Evolutionary conservation across 2,113 vertebrate species (phyloP), one percentile per base, ranked within the genome.

Genomic region (Pipa parva): DNA sequence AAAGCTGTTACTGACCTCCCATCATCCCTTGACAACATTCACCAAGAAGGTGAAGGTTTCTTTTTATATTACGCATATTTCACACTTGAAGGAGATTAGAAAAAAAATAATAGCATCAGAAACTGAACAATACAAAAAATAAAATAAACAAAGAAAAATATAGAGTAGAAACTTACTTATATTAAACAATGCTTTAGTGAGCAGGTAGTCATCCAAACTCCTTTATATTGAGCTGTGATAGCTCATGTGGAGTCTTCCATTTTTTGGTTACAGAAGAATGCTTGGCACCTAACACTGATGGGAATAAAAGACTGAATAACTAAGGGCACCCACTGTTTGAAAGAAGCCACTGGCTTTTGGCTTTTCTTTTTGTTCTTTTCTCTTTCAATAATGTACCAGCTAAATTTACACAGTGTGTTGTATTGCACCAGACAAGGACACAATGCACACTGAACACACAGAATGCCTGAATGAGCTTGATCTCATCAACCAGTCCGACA

Each of bases 341-440:
- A 42, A 31, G n/a, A 56, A 9, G 18, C 24, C 11, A 18, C 63
- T 56, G 18, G 21, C 24, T 56, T 65, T 56, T 55, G 20, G 29
- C 51, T 36, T 58, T 46, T n/a, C n/a, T n/a, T n/a, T 39, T 21
- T 49, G 54, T 11, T 58, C 33, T 17, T 26, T 18, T 13, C 29
- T 31, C 54, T 57, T 18, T 27, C n/a, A 46, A 58, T 58, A 58
- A 66, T 66, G 51, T 45, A 57, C 18, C 15, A 26, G 39, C 57
- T 58, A 45, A 33, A 27, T 28, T 48, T 25, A 49, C 39, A 66
- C 18, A 28, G 52, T 46, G n/a, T 26, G 48, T 5, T 13, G 17
- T 13, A 51, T 63, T 39, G 54, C 52, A 37, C 62, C 54, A 58
- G 54, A 58, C 37, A 58, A 31, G 63, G 54, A 29, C 39, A 58